Conservation (phyloP, 2,888 invertebrate species). For the Diarsia dahlii region DNA sequence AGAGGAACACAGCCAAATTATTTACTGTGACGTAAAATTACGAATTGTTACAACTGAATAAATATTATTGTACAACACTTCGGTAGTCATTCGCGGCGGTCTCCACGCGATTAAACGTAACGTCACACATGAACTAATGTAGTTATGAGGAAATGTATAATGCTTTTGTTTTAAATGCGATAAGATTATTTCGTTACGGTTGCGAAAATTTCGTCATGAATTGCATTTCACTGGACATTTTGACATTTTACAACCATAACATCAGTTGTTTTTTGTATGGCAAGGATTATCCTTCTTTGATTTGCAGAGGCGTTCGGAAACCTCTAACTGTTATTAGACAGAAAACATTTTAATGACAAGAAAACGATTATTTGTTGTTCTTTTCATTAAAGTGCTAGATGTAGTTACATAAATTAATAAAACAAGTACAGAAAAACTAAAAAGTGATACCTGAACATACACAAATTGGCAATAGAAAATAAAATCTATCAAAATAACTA, state of each 20-base stretch:
- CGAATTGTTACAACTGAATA: slow-evolving; percentile 81
- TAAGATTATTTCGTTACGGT: slow-evolving; percentile 73
- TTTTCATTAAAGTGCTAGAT: background rate
- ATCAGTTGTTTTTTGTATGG: slow-evolving; percentile 53
- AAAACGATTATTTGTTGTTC: background rate
- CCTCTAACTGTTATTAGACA: rapidly evolving
- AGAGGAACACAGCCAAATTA: slow-evolving; percentile 84
- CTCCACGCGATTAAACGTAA: slow-evolving; percentile 36
- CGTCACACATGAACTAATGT: slow-evolving; percentile 42
- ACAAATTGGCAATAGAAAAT: background rate
- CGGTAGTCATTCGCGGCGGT: slow-evolving; percentile 9
- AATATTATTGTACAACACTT: slow-evolving; percentile 70
- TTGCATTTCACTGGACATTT: slow-evolving; percentile 67
- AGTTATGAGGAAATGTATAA: slow-evolving; percentile 51
- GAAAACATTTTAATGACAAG: background rate
- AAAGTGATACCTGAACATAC: background rate
- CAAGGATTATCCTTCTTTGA: slow-evolving; percentile 40
- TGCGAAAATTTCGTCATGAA: slow-evolving; percentile 73
- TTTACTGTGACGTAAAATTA: slow-evolving; percentile 84
- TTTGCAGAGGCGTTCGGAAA: slow-evolving; percentile 23
- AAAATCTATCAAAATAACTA: background rate
- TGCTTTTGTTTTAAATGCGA: slow-evolving; percentile 63
- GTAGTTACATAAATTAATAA: rapidly evolving
- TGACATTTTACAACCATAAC: slow-evolving; percentile 58
- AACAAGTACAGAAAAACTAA: background rate